Evolutionary conservation across 2,113 vertebrate genomes (phyloP), one percentile per base, ranked within the genome.

Genomic region (Pteropus alecto): DNA sequence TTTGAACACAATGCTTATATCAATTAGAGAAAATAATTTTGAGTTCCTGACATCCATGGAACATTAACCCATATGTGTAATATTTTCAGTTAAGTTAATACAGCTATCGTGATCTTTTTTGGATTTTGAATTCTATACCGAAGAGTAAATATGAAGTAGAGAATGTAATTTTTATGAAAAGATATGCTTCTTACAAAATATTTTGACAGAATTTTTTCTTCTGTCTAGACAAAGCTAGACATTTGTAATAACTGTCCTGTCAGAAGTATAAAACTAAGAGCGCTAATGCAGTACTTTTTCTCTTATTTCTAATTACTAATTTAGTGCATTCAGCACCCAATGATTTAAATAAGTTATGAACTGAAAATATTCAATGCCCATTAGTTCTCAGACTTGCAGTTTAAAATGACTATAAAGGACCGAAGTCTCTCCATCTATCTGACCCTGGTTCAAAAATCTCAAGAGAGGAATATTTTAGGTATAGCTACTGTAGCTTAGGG

Each of bases 151-250:
- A 63, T 21, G 21, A 77, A 79, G 74, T 48, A 43, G 12, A 43
- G 38, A 87, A 12, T 93, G 10, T 92, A 60, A 96, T 93, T 84
- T 87, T 86, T 68, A 74, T 63, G 22, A 46, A 93, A 92, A 90
- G 19, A 8, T 51, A n/a, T 86, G 11, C 14, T 54, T 71, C 30
- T 54, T 7, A 3, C 3, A 2, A 82, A 89, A 85, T 84, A 90
- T 54, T 65, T 24, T 63, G 38, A 48, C 79, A 10, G 30, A 84
- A 6, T 68, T 14, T 87, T 76, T 96, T 56, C 83, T 84, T 78
- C 48, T 82, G 33, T 30, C 16, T 81, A 71, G 43, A 38, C 16
- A 56, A 94, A 81, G 81, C 30, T 41, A 58, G 13, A 60, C 28
- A 28, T 90, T 89, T 19, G 14, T 82, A 71, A 41, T 81, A 73